These are phyloP conservation scores for Macroglossus sobrinus DNA, from an alignment of 2,113 vertebrate genomes.

Conservation along the genomic window DNA sequence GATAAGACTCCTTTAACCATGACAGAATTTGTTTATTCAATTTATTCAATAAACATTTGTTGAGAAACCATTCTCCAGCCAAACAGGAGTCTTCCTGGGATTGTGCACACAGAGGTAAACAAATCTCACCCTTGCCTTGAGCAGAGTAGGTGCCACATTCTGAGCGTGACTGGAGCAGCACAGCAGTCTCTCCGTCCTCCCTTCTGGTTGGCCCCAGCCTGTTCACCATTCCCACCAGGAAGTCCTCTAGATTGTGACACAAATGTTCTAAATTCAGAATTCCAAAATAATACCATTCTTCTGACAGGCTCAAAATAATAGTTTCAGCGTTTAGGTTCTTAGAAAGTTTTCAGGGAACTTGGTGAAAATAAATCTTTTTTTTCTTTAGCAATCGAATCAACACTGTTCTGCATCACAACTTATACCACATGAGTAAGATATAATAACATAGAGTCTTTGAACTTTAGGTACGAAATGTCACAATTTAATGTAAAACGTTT, in stretches of 20 bases:
- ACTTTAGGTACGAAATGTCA: neutral
- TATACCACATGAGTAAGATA: neutral
- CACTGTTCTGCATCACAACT: neutral
- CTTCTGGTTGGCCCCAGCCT: neutral
- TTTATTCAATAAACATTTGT: neutral
- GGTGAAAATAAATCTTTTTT: conserved; percentile 26
- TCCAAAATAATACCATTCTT: neutral
- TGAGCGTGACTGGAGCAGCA: neutral
- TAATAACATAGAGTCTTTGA: neutral
- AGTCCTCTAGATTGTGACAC: neutral
- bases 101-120: neutral
- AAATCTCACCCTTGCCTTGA: too few species aligned
- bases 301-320: neutral
- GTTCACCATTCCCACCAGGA: neutral
- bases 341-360: neutral
- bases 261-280: neutral
- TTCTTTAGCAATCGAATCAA: neutral
- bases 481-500: neutral
- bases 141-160: rapidly evolving
- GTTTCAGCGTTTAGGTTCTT: neutral
- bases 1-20: neutral
- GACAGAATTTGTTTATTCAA: neutral
- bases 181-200: too few species aligned
- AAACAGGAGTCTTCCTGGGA: neutral
- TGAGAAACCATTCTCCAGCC: neutral